A percentile compares a stretch with the other conserved stretches of the same genome.
phyloP scores from a whole-genome alignment of 2,888 invertebrate genomes.

The Ypsolopha scabrella region DNA sequence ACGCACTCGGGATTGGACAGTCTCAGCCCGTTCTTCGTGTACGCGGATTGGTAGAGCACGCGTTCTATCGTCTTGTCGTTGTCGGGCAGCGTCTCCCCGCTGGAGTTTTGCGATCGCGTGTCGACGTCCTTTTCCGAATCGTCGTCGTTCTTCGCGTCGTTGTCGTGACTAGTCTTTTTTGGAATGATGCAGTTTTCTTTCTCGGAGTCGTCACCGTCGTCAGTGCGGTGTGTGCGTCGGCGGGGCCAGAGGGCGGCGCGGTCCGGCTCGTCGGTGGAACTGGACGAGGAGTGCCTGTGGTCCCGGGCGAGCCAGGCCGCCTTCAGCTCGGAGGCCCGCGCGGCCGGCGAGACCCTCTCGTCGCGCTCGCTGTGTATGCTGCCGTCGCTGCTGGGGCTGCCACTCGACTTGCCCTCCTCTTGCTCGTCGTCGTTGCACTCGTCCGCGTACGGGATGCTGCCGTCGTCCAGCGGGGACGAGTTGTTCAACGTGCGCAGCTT shows the following conservation, averaged over 20 bases:
- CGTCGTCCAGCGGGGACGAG: conserved; percentile 74
- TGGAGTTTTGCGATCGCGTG: conserved; percentile 73
- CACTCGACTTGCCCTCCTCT: conserved; percentile 33
- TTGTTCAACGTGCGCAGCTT: conserved; percentile 82
- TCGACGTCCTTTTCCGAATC: conserved; percentile 85
- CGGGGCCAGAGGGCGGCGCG: conserved; percentile 11
- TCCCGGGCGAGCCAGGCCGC: conserved; percentile 59
- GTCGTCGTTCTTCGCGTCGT: conserved; percentile 66
- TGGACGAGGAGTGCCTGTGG: conserved; percentile 43
- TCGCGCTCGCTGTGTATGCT: conserved; percentile 19
- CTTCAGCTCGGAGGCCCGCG: conserved; percentile 50
- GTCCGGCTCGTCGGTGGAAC: conserved; percentile 35
- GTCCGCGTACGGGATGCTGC: conserved; percentile 79
- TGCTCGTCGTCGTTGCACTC: conserved; percentile 70
- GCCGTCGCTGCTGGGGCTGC: conserved; percentile 39
- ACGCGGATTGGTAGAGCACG: conserved; percentile 16
- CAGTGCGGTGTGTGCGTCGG: conserved; percentile 9
- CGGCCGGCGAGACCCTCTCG: conserved; percentile 16
- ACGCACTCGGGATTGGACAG: conserved; percentile 21
- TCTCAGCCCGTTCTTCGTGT: conserved; percentile 15
- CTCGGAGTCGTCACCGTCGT: conserved; percentile 42
- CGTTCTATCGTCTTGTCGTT: conserved; percentile 40
- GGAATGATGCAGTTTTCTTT: conserved; percentile 43
- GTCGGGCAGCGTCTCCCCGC: conserved; percentile 40
- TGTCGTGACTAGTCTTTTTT: conserved; percentile 16